These are phyloP conservation scores for Timema cristinae DNA, from an alignment of 2,888 invertebrate species.

Conservation along the genomic window DNA sequence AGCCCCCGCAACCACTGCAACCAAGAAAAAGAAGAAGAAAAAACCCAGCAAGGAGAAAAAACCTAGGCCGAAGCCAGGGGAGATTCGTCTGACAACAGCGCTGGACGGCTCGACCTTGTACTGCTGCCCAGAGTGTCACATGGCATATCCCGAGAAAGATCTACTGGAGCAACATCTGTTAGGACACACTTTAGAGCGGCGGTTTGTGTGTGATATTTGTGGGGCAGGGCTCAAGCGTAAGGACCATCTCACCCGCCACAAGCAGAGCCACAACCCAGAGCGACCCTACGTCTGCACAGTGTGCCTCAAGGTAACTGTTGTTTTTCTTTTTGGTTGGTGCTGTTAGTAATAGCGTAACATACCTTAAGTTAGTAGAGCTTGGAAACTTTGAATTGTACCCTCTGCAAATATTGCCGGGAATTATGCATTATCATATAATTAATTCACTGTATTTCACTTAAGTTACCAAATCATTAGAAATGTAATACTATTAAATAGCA, in stretches of 20 bases:
- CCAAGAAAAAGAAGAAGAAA: constrained; percentile 70
- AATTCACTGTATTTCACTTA: too few relatives aligned
- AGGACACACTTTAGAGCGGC: constrained; percentile 78
- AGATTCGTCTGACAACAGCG: constrained; percentile 59
- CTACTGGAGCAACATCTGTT: constrained; percentile 80
- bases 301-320: constrained; percentile 59
- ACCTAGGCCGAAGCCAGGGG: constrained; percentile 78
- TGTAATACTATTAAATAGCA: too few relatives aligned
- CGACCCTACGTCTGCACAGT: constrained; percentile 84
- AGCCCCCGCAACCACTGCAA: constrained; percentile 37
- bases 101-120: constrained; percentile 79
- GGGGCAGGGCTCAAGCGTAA: constrained; percentile 83
- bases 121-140: constrained; percentile 85
- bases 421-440: too few relatives aligned
- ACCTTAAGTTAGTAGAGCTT: too few relatives aligned
- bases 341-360: too few relatives aligned
- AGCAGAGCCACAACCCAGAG: constrained; percentile 84
- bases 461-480: too few relatives aligned
- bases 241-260: constrained; percentile 81
- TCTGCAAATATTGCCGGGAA: too few relatives aligned
- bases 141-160: constrained; percentile 84
- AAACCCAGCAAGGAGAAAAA: constrained; percentile 74
- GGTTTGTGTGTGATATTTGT: constrained; percentile 85
- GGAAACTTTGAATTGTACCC: too few relatives aligned
- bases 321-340: too few relatives aligned